Evolutionary conservation across 2,113 vertebrate genomes (phyloP).

Genomic region (Rhinopomastus cyanomelas): DNA sequence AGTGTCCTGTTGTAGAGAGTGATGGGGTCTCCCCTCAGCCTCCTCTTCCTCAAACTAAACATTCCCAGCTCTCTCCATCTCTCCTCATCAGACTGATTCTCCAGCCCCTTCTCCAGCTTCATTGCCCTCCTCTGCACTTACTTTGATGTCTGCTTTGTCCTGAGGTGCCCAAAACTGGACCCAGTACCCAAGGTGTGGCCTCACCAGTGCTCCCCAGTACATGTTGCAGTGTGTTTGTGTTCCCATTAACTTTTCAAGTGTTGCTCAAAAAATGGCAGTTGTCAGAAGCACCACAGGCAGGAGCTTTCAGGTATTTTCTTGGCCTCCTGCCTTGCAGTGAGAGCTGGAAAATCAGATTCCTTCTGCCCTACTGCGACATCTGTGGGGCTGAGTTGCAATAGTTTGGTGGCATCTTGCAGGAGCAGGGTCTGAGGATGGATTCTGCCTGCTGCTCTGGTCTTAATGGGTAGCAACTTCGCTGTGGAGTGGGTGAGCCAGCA

Average conservation of each 20-base stretch:
- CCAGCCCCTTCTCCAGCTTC: too few relatives aligned
- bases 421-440: not conserved
- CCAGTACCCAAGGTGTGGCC: too few relatives aligned
- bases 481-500: not conserved
- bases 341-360: not conserved
- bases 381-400: fast-evolving
- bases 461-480: not conserved
- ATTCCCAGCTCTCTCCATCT: too few relatives aligned
- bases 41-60: too few relatives aligned
- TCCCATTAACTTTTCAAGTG: not conserved
- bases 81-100: too few relatives aligned
- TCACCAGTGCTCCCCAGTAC: too few relatives aligned
- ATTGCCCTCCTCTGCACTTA: too few relatives aligned
- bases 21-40: too few relatives aligned
- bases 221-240: not conserved
- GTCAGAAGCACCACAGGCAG: not conserved
- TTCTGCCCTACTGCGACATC: fast-evolving
- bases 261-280: not conserved
- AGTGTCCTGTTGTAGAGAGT: too few relatives aligned
- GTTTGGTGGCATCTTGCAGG: not conserved
- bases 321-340: not conserved
- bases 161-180: too few relatives aligned
- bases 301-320: not conserved
- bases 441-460: not conserved
- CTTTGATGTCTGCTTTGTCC: too few relatives aligned